A percentile compares a stretch with the other conserved stretches of the same genome.
Conservation (phyloP, 2,888 invertebrate genomes). For the Xanthia icteritia region DNA sequence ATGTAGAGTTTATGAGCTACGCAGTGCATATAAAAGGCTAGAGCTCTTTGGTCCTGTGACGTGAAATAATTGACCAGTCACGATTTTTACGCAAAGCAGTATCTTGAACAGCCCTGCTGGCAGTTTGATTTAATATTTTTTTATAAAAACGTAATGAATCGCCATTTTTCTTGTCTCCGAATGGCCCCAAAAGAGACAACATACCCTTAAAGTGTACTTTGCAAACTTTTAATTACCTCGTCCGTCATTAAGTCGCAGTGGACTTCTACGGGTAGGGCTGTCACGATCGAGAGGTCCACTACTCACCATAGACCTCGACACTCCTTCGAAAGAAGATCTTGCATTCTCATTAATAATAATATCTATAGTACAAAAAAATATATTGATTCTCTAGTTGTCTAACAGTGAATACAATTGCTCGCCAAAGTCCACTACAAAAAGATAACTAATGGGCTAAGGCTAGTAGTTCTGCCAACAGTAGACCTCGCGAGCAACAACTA, state of each 20-base stretch:
- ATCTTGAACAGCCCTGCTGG: background rate
- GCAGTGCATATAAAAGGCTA: background rate
- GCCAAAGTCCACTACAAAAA: background rate
- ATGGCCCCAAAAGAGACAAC: conserved; percentile 38
- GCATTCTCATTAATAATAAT: background rate
- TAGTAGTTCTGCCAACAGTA: too few relatives aligned
- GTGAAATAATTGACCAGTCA: background rate
- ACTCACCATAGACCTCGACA: background rate
- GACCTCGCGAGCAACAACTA: too few relatives aligned
- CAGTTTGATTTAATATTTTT: too few relatives aligned
- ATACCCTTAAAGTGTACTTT: conserved; percentile 50
- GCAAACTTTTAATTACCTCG: conserved; percentile 75
- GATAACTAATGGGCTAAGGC: too few relatives aligned
- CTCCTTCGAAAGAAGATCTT: background rate
- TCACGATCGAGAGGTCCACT: background rate
- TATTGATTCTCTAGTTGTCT: background rate
- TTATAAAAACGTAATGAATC: conserved; percentile 14
- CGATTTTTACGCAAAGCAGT: background rate
- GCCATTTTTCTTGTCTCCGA: conserved; percentile 11
- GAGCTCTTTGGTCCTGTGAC: background rate
- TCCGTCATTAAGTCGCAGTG: conserved; percentile 66
- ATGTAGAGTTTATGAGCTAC: background rate
- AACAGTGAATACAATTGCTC: background rate
- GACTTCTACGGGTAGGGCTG: conserved; percentile 53
- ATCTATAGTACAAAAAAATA: background rate